Base-by-base conservation (phyloP, 1,140 invertebrate genomes). In the Pachyrhynchus sulphureomaculatus region DNA sequence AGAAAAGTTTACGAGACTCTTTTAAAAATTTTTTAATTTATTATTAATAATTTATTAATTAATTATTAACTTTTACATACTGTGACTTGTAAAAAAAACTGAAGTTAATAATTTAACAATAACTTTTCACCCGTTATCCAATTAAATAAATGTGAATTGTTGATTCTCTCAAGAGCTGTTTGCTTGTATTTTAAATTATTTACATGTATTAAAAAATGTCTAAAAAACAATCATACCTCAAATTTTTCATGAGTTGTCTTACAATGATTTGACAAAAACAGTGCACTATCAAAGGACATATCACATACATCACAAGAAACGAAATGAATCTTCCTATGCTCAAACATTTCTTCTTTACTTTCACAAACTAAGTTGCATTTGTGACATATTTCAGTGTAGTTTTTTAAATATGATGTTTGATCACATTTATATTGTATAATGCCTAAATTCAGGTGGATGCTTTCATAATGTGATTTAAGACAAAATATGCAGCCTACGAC, bases 401-500 rank as follows among this genome's bases (percentile, higher is more conserved):
- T 49, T 49, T 41, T 62, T 5, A 55, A 20, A 13, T 56, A 55
- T 24, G 53, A 36, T 2, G 45, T 62, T 33, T 62, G 41, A 10
- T 55, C n/a, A 26, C 65, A 66, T 41, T 60, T 62, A 32, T 66
- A 66, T 23, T 63, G 65, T 37, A 66, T 56, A 21, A 54, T 37
- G 4, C 45, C 54, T 23, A 56, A 18, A 18, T 62, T 62, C 13
- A 66, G 42, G 26, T 66, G 65, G 12, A 63, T 37, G 13, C 59
- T 62, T 41, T 62, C 65, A 24, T 63, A 66, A 42, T 66, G 65
- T 8, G 65, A 66, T 48, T 66, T 66, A 1, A 66, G 49, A 20
- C 65, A 66, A 34, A 62, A 62, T 21, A 66, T 47, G 24, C 65
- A 66, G 12, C 64, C 64, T 5, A 42, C 49, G 4, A 34, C 45